Evolutionary conservation across 2,113 vertebrate species (phyloP).

Genomic region (Tragelaphus scriptus): DNA sequence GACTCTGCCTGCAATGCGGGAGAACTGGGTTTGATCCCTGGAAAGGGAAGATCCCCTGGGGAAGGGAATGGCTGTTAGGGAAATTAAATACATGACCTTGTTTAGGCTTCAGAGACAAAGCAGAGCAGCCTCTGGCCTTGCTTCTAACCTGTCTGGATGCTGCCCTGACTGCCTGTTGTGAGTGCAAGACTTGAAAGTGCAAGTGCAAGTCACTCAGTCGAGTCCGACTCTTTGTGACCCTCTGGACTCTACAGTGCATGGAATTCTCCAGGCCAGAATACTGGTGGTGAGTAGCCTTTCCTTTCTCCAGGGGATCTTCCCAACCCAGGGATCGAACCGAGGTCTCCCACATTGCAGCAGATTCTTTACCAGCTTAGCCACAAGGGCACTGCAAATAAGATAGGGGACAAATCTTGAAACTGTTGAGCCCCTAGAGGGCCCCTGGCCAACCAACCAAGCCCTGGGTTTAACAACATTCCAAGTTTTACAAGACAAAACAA

Average conservation of each 20-base stretch:
- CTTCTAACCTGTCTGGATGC: not conserved
- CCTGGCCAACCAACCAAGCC: not conserved
- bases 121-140: not conserved
- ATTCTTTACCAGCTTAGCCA: not conserved
- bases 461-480: not conserved
- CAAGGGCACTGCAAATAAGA: not conserved
- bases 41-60: not conserved
- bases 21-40: not conserved
- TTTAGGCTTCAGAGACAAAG: not conserved
- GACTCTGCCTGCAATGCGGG: not conserved
- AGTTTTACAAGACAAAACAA: not conserved
- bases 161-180: not conserved
- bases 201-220: not conserved
- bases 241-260: not conserved
- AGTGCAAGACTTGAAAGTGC: not conserved
- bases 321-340: not conserved
- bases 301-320: not conserved
- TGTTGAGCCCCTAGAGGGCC: not conserved
- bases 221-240: not conserved
- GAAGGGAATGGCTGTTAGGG: not conserved
- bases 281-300: not conserved
- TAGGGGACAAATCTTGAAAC: not conserved
- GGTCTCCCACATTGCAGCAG: fast-evolving
- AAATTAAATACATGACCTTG: not conserved
- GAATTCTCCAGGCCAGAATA: not conserved